Base-by-base conservation (phyloP, 1,140 invertebrate genomes). In the Zophobas morio region DNA sequence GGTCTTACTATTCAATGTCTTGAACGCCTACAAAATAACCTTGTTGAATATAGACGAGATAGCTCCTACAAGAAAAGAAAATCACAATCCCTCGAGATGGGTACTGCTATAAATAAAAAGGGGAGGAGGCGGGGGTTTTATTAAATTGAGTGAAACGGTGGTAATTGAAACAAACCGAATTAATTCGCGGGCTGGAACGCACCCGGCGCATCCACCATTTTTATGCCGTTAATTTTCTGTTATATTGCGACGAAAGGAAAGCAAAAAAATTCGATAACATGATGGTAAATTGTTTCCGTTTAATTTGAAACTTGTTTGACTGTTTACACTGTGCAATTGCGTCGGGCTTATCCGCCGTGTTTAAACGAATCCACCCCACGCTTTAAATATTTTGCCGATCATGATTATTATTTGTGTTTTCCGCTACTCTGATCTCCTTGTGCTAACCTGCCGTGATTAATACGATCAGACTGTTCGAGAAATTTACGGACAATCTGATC, bases 1-100 rank as follows among this genome's bases (percentile, higher is more conserved):
- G 60, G 60, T 66, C 60, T 66, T 66, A 66, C 60, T 66, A 66
- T 66, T 66, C 60, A 66, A 66, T 66, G 60, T 66, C 60, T 66
- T 66, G 60, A 66, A 66, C 60, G 60, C 60, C 60, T 42, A n/a
- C 39, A 66, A 66, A 66, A 66, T 66, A 66, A 66, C 60, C 60
- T 66, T 66, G 60, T 66, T 66, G 60, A 66, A 66, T 66, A 66
- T 40, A 66, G 39, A 66, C 60, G 60, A 66, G 60, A 66, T 66
- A 42, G 60, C 60, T 66, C 33, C 60, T 8, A 66, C 60, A 66
- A 66, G n/a, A 66, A 66, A 66, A 32, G 34, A 36, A 42, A 63
- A 63, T 63, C 57, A 66, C 60, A 66, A 6, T 66, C 35, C 6
- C 57, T 63, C 37, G 57, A 63, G 57, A 63, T 39, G 57, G 57